Conservation (phyloP, 2,888 invertebrate species). For the Nymphalis urticae region DNA sequence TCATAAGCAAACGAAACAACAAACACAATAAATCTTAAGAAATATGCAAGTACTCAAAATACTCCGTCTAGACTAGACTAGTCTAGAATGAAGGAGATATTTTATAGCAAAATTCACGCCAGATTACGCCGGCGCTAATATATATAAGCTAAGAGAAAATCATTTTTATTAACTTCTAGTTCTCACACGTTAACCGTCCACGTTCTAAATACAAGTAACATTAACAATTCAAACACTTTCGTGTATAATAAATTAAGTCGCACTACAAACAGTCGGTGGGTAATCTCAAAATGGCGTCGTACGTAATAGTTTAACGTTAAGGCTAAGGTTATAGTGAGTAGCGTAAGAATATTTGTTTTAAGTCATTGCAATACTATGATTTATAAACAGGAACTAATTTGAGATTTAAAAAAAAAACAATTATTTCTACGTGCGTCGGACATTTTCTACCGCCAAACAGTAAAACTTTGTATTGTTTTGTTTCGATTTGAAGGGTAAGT, state of each 20-base stretch:
- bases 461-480: too few relatives aligned
- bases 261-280: slow-evolving; percentile 57
- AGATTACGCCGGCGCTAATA: slow-evolving; percentile 24
- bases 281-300: slow-evolving; percentile 73
- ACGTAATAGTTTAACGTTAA: slow-evolving; percentile 53
- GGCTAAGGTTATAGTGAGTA: slow-evolving; percentile 37
- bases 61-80: slow-evolving; percentile 26
- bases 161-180: slow-evolving; percentile 31
- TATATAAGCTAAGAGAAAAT: slow-evolving; percentile 18
- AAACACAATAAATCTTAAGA: slow-evolving; percentile 1
- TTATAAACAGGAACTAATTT: not conserved
- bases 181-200: slow-evolving; percentile 45
- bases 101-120: slow-evolving; percentile 23
- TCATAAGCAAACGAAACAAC: not conserved
- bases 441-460: too few relatives aligned
- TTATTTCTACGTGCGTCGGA: too few relatives aligned
- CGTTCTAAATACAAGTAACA: slow-evolving; percentile 58
- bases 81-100: slow-evolving; percentile 17
- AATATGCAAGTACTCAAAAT: slow-evolving; percentile 3
- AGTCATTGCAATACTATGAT: too few relatives aligned
- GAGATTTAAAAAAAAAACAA: not conserved
- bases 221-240: slow-evolving; percentile 78
- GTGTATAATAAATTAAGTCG: slow-evolving; percentile 72
- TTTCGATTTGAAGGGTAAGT: too few relatives aligned
- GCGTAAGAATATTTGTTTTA: not conserved